phyloP scores from a whole-genome alignment of 2,113 vertebrate genomes.

The Ptyas mucosa region DNA sequence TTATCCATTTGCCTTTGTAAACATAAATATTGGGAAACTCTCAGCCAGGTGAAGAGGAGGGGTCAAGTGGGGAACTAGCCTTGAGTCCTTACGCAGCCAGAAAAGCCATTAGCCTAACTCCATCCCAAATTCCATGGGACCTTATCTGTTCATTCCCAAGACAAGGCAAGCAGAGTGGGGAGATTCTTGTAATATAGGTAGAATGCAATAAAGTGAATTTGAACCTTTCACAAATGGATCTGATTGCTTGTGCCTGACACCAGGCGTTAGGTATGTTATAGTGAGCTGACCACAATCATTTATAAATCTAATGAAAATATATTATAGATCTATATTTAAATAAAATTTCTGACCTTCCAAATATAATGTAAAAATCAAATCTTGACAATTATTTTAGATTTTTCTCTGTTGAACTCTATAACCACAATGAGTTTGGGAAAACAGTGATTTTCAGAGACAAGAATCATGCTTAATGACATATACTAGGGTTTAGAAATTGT shows the following conservation, averaged over 20 bases:
- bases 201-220: neutral
- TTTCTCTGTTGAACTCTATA: neutral
- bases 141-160: neutral
- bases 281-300: neutral
- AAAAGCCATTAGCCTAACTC: too few species aligned
- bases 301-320: constrained; percentile 47
- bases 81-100: too few species aligned
- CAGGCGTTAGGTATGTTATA: neutral
- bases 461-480: neutral
- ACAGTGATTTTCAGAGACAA: neutral
- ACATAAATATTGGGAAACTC: neutral
- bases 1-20: neutral
- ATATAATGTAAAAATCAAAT: neutral
- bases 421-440: neutral
- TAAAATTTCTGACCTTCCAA: constrained; percentile 4
- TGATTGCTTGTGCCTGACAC: neutral
- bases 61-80: too few species aligned
- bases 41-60: neutral
- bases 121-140: too few species aligned
- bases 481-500: neutral
- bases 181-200: neutral
- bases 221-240: neutral
- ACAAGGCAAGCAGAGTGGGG: neutral
- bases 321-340: constrained; percentile 3
- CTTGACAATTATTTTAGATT: neutral